A percentile compares a stretch with the other conserved stretches of the same genome.
Evolutionary conservation across 2,888 invertebrate genomes (phyloP).

Genomic region (Lepas anatifera): DNA sequence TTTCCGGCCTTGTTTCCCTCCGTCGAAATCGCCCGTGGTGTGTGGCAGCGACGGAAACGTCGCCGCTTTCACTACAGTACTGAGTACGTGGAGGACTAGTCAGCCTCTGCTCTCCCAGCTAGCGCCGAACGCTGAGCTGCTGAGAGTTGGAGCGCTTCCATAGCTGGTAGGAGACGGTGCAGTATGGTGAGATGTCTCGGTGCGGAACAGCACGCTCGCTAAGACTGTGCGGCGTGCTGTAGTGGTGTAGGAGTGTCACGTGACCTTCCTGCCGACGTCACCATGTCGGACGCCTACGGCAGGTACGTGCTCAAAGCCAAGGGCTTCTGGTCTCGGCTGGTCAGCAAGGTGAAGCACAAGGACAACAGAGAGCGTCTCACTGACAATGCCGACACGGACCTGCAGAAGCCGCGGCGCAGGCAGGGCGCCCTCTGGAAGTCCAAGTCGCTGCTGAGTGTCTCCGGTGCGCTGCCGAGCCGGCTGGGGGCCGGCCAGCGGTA

Average conservation of each 20-base stretch:
- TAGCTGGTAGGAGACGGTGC: background rate
- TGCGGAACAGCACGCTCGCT: background rate
- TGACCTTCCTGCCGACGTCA: background rate
- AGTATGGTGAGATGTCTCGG: background rate
- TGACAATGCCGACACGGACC: background rate
- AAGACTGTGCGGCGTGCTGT: background rate
- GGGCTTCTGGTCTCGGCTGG: background rate
- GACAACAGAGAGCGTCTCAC: too few species aligned
- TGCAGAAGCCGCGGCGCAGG: background rate
- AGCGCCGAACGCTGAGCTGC: too few species aligned
- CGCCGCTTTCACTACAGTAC: too few species aligned
- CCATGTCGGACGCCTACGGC: background rate
- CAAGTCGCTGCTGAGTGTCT: constrained; percentile 7
- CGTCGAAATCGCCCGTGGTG: too few species aligned
- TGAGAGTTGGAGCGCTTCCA: background rate
- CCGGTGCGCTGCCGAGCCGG: background rate
- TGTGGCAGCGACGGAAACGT: too few species aligned
- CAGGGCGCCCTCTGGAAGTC: background rate
- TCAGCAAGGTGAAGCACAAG: background rate
- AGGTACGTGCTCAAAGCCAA: background rate
- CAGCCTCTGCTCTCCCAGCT: too few species aligned
- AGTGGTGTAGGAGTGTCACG: too few species aligned
- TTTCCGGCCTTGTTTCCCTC: too few species aligned
- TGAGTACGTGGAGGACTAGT: too few species aligned
- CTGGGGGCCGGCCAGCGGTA: background rate